Evolutionary conservation across 1,140 invertebrate genomes (phyloP).

Genomic region (Euwallacea fornicatus): DNA sequence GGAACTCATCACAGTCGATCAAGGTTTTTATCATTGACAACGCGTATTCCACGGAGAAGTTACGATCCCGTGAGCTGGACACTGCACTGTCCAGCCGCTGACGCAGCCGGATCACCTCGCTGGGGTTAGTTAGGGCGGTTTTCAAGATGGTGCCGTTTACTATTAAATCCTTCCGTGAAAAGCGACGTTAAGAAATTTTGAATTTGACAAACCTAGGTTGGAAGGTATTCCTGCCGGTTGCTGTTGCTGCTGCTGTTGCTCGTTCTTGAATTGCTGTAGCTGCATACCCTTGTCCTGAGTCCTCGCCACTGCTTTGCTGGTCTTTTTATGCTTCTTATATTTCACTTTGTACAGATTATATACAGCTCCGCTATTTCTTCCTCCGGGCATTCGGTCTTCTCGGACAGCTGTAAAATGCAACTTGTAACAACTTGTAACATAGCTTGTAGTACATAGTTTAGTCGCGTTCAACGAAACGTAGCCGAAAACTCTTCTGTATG

Average conservation of each 20-base stretch:
- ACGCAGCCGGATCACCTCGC: conserved; percentile 85
- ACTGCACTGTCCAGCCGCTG: conserved; percentile 84
- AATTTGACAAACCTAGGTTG: conserved; percentile 58
- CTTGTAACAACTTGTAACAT: neutral
- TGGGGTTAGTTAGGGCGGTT: conserved; percentile 90
- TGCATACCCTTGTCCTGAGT: conserved; percentile 50
- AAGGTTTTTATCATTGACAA: conserved; percentile 85
- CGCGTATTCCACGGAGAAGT: conserved; percentile 78
- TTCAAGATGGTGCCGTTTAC: conserved; percentile 91
- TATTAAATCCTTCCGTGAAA: conserved; percentile 1
- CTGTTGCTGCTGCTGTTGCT: conserved; percentile 50
- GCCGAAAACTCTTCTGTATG: too few relatives aligned
- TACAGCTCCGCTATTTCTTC: conserved; percentile 96
- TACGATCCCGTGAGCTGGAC: conserved; percentile 79
- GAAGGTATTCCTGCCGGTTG: conserved; percentile 59
- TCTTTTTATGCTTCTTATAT: conserved; percentile 97
- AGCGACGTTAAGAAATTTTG: neutral
- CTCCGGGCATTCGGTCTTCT: conserved; percentile 98
- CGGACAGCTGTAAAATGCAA: conserved; percentile 77
- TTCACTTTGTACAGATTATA: conserved; percentile 99
- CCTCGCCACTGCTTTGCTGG: conserved; percentile 56
- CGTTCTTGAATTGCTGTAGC: conserved; percentile 49
- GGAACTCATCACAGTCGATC: conserved; percentile 93
- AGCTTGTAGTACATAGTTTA: too few relatives aligned
- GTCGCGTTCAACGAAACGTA: too few relatives aligned